phyloP scores from a whole-genome alignment of 2,888 invertebrate species.

The Alcis repandata region DNA sequence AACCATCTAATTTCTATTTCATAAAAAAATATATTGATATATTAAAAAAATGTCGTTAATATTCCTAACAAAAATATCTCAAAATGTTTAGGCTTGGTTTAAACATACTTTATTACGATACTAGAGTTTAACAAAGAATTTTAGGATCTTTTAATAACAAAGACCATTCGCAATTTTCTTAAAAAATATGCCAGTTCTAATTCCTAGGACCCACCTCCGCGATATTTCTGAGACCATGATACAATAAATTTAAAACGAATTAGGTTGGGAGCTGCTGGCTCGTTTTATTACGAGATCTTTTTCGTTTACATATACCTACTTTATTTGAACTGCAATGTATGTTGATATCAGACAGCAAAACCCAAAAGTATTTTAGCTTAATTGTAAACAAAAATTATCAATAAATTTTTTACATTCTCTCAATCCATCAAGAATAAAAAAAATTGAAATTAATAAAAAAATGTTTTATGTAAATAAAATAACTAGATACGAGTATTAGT shows the following conservation, averaged over 20 bases:
- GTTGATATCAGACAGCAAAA: background rate
- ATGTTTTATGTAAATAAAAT: no score
- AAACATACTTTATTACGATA: background rate
- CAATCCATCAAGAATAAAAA: no score
- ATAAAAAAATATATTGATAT: no score
- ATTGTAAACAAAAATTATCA: no score
- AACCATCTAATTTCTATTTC: no score
- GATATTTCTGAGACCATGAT: conserved; percentile 30
- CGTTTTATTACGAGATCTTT: background rate
- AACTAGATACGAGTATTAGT: no score
- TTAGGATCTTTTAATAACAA: conserved; percentile 7
- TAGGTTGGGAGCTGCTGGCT: conserved; percentile 10
- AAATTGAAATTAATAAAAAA: no score
- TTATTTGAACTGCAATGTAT: background rate
- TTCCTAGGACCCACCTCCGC: conserved; percentile 24
- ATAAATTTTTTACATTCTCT: no score
- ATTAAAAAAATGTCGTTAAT: background rate
- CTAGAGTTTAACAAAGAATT: background rate
- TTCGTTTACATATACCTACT: no score
- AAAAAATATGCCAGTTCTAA: conserved; percentile 22
- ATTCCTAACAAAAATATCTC: background rate
- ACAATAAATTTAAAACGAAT: conserved; percentile 36
- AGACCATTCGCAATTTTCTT: background rate
- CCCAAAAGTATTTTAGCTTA: no score
- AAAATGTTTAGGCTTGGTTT: background rate